Conservation (phyloP, 1,140 invertebrate species). For the Vollenhovia emeryi region DNA sequence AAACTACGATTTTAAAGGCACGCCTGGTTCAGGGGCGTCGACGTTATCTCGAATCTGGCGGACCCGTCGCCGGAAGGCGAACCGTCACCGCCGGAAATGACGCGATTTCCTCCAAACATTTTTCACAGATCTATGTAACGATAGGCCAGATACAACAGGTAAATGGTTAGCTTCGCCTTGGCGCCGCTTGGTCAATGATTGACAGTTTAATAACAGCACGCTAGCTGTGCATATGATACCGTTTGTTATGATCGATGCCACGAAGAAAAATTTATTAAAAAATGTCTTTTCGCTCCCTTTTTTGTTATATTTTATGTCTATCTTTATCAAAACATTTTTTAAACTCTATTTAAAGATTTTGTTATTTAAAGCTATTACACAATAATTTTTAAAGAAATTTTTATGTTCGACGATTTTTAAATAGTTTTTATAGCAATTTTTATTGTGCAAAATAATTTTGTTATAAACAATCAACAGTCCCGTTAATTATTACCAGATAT, state of each 20-base stretch:
- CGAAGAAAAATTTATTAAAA: background rate
- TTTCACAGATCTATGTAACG: conserved; percentile 18
- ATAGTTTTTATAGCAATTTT: background rate
- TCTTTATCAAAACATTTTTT: background rate
- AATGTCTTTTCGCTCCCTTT: background rate
- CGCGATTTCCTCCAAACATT: conserved; percentile 37
- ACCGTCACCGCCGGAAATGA: conserved; percentile 41
- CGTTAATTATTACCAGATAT: background rate
- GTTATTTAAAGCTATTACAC: too few species aligned
- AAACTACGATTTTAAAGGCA: conserved; percentile 49
- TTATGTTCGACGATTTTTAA: background rate
- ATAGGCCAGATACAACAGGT: conserved; percentile 1
- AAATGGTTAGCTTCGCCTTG: background rate
- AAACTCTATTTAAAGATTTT: background rate
- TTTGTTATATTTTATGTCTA: background rate
- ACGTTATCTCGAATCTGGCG: conserved; percentile 37
- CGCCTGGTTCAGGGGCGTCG: conserved; percentile 10
- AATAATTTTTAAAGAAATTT: too few species aligned
- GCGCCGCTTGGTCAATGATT: background rate
- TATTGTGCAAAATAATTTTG: background rate
- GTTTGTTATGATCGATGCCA: background rate
- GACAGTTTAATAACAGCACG: background rate
- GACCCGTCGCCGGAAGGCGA: conserved; percentile 17
- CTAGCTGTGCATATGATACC: background rate
- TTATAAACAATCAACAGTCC: background rate